Percentiles rank a stretch among this genome's conserved stretches.
Conservation (phyloP, 1,140 invertebrate species). For the Vollenhovia emeryi region DNA sequence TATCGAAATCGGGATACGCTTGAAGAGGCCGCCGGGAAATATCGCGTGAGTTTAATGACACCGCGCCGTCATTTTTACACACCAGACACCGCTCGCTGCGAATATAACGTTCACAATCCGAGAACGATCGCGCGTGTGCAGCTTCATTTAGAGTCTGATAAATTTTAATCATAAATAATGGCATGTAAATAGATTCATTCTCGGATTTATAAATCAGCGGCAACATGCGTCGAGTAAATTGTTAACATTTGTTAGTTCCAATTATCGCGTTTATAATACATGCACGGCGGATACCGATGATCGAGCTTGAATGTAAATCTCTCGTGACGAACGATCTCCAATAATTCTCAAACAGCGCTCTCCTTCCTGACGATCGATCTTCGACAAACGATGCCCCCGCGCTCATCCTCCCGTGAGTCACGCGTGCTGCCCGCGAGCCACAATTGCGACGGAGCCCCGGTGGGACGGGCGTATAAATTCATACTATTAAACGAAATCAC, state of each 20-base stretch:
- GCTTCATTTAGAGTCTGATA: neutral
- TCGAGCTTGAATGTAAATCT: neutral
- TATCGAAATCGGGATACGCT: constrained; percentile 20
- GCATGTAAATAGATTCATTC: constrained; percentile 5
- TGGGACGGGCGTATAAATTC: constrained; percentile 35
- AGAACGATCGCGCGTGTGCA: neutral
- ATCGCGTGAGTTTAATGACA: constrained; percentile 36
- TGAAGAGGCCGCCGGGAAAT: constrained; percentile 17
- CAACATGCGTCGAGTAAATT: neutral
- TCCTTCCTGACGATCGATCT: neutral
- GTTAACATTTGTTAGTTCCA: neutral
- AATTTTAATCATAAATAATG: neutral
- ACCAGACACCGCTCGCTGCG: neutral
- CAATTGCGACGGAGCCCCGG: constrained; percentile 25
- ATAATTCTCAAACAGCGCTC: neutral
- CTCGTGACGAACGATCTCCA: constrained; percentile 10
- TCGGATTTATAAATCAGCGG: neutral
- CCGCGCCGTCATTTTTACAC: constrained; percentile 37
- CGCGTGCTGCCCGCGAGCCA: neutral
- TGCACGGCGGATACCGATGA: neutral
- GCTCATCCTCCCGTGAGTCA: neutral
- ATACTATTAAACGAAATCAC: constrained; percentile 55
- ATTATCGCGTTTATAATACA: neutral
- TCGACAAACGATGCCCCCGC: neutral
- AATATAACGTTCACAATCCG: neutral